Percentiles rank a stretch among this genome's conserved stretches.
phyloP scores from a whole-genome alignment of 2,113 vertebrate genomes.

The Lynx canadensis region DNA sequence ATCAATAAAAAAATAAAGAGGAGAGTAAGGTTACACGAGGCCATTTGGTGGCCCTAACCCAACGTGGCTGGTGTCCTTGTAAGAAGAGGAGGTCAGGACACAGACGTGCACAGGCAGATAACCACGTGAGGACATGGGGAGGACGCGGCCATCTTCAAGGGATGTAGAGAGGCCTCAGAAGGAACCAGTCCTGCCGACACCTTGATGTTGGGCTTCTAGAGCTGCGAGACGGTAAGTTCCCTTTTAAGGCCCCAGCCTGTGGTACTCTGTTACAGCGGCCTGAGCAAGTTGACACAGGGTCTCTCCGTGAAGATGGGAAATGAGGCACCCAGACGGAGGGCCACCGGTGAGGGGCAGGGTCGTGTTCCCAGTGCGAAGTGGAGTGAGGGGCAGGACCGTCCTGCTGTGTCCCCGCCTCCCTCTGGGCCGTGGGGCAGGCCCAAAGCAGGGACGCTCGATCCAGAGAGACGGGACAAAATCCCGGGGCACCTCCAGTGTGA shows the following conservation, averaged over 20 bases:
- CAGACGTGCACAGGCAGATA: neutral
- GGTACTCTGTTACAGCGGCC: neutral
- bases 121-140: neutral
- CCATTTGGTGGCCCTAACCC: neutral
- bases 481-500: neutral
- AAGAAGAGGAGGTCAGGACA: neutral
- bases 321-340: neutral
- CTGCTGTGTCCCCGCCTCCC: neutral
- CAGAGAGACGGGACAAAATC: neutral
- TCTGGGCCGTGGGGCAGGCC: neutral
- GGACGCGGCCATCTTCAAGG: neutral
- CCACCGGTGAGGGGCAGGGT: neutral
- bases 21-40: neutral
- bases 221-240: neutral
- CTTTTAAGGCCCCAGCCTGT: neutral
- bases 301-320: neutral
- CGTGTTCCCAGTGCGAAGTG: neutral
- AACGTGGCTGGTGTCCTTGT: neutral
- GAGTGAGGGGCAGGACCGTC: neutral
- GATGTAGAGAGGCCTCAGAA: neutral
- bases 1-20: neutral
- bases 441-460: neutral
- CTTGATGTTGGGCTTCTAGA: neutral
- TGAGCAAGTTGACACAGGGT: neutral
- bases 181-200: neutral